These are phyloP conservation scores for Trichomalopsis sarcophagae DNA, from an alignment of 1,140 invertebrate species.

Conservation along the genomic window DNA sequence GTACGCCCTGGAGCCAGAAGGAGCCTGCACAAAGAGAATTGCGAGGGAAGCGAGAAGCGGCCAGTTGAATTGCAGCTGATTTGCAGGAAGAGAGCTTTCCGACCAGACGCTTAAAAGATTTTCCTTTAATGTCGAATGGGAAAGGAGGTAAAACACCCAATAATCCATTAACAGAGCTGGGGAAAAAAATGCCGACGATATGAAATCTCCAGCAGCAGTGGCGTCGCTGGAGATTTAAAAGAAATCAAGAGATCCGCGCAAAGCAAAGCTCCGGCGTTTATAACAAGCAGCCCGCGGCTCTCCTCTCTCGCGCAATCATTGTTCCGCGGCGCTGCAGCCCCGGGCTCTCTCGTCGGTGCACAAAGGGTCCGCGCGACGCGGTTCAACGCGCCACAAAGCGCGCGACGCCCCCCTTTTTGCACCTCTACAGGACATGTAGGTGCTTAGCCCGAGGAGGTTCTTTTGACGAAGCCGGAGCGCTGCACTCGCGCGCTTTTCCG, in stretches of 20 bases:
- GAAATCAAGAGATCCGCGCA: neutral
- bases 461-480: neutral
- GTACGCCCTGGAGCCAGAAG: constrained; percentile 17
- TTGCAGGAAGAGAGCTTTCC: too few species aligned
- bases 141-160: too few species aligned
- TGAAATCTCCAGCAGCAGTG: neutral
- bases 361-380: constrained; percentile 67
- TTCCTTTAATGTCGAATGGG: too few species aligned
- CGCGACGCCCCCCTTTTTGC: constrained; percentile 63
- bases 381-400: constrained; percentile 74
- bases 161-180: too few species aligned
- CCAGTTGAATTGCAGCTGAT: too few species aligned
- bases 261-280: constrained; percentile 62
- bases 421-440: constrained; percentile 5
- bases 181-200: too few species aligned
- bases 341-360: constrained; percentile 61
- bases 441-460: neutral
- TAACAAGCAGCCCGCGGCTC: constrained; percentile 68
- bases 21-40: neutral
- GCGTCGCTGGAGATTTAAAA: neutral
- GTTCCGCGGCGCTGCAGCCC: constrained; percentile 61
- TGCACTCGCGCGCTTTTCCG: constrained; percentile 37
- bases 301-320: constrained; percentile 69
- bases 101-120: too few species aligned
- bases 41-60: neutral